Evolutionary conservation across 2,797 vertebrate species (phyloP).

Genomic region (Crypturellus tataupa): DNA sequence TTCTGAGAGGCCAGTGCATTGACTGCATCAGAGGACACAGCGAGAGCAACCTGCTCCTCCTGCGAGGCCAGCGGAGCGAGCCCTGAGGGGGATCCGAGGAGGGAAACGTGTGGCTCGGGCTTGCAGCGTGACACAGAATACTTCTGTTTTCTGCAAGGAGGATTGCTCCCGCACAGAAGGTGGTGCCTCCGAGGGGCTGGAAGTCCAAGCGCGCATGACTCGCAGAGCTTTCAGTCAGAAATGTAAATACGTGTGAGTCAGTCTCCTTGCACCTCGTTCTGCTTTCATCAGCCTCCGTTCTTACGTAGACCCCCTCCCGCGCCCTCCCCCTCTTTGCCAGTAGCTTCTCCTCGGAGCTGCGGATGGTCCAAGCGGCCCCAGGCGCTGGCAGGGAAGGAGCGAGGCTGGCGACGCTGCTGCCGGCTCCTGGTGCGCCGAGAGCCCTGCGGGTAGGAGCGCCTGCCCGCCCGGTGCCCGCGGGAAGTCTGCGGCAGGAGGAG

Average conservation of each 20-base stretch:
- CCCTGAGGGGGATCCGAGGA: not conserved
- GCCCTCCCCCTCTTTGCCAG: not conserved
- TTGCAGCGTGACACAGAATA: constrained; percentile 37
- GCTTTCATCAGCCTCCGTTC: constrained; percentile 42
- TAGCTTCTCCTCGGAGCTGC: constrained; percentile 3
- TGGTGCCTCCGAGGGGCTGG: constrained; percentile 17
- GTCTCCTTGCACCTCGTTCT: constrained; percentile 68
- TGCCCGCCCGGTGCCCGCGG: not conserved
- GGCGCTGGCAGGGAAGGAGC: not conserved
- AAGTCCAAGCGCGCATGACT: constrained; percentile 35
- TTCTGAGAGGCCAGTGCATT: constrained; percentile 47
- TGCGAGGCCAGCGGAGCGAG: constrained; percentile 46
- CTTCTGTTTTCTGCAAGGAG: constrained; percentile 24
- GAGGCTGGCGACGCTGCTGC: accelerated
- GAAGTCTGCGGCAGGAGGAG: not conserved
- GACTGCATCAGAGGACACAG: constrained; percentile 48
- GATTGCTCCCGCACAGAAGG: constrained; percentile 67
- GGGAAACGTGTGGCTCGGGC: not conserved
- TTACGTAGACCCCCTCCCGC: constrained; percentile 40
- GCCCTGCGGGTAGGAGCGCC: not conserved
- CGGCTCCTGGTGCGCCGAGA: not conserved
- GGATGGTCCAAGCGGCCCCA: not conserved
- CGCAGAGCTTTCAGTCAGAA: constrained; percentile 55
- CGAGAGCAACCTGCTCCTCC: constrained; percentile 46
- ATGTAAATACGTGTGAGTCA: constrained; percentile 75